A percentile compares a stretch with the other conserved stretches of the same genome.
phyloP scores from a whole-genome alignment of 2,113 vertebrate genomes.

The Takifugu flavidus region DNA sequence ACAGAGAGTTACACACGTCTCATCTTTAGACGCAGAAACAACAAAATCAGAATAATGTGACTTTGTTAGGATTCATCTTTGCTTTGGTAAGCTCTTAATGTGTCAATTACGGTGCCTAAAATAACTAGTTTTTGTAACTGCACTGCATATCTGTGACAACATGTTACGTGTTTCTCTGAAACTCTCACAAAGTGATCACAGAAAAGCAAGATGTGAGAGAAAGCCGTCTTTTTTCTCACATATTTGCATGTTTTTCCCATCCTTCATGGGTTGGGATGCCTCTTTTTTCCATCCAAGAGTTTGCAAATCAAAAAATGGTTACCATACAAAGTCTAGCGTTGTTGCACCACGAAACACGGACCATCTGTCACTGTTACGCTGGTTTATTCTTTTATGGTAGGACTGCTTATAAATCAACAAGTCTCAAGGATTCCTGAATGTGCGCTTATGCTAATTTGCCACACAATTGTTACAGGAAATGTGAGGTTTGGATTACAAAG shows the following conservation, averaged over 20 bases:
- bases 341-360: neutral
- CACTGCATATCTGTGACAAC: constrained; percentile 51
- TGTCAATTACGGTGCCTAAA: constrained; percentile 57
- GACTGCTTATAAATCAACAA: neutral
- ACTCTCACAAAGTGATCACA: constrained; percentile 53
- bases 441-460: neutral
- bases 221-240: constrained; percentile 32
- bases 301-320: no score
- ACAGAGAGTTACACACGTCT: constrained; percentile 31
- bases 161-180: constrained; percentile 54
- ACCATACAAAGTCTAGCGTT: constrained; percentile 7
- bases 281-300: no score
- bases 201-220: constrained; percentile 42
- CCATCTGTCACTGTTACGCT: constrained; percentile 11
- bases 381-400: constrained; percentile 1
- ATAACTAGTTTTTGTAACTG: constrained; percentile 50
- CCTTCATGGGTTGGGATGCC: constrained; percentile 20
- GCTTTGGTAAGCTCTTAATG: constrained; percentile 55
- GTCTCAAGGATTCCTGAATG: constrained; percentile 3
- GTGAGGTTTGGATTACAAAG: no score
- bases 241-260: constrained; percentile 34
- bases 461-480: neutral
- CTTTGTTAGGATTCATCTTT: constrained; percentile 38
- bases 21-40: constrained; percentile 48
- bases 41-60: constrained; percentile 45